Base-by-base conservation (phyloP, 2,113 vertebrate genomes). In the Cyanoramphus novaezelandiae region DNA sequence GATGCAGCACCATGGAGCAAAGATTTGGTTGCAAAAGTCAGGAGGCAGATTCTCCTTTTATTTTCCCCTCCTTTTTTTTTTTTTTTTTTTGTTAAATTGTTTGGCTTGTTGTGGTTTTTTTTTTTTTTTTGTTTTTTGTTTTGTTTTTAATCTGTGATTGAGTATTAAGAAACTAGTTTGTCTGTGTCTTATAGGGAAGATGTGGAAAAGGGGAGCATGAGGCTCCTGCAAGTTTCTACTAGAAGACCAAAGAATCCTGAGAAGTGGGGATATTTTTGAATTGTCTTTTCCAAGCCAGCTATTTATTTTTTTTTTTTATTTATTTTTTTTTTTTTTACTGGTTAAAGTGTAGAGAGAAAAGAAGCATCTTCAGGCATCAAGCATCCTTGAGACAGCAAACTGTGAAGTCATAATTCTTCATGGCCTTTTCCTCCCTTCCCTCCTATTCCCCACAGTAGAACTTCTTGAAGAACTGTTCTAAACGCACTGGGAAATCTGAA, bases 11-110 rank as follows among this genome's bases (percentile, higher is more conserved):
- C 39, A 25, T 7, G 37, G 53, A n/a, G n/a, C 67, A 72, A 77
- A 11, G 49, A 41, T 53, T 52, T 79, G 6, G 27, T 43, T 53
- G 35, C 49, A 80, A 86, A 93, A 82, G 23, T 35, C 29, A 86
- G 29, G 46, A 75, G 23, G 17, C 37, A 76, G 31, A 80, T 67
- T 71, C 17, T 80, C 29, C 14, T 78, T 86, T 44, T 33, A 24
- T 81, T 59, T 18, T 13, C 23, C 9, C 4, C 3, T 2, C 7
- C 1, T 15, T 25, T 11, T 19, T 31, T 4, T 19, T 13, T 13
- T 33, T 39, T 39, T 39, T 23, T 50, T 74, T 63, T 6, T 35
- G 44, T 28, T 63, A 23, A 31, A 2, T 23, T 68, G 3, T 13
- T 57, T 62, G 17, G 1, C 2, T 59, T 72, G 10, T 27, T 17